Evolutionary conservation across 2,113 vertebrate genomes (phyloP).

Genomic region (Damaliscus lunatus): DNA sequence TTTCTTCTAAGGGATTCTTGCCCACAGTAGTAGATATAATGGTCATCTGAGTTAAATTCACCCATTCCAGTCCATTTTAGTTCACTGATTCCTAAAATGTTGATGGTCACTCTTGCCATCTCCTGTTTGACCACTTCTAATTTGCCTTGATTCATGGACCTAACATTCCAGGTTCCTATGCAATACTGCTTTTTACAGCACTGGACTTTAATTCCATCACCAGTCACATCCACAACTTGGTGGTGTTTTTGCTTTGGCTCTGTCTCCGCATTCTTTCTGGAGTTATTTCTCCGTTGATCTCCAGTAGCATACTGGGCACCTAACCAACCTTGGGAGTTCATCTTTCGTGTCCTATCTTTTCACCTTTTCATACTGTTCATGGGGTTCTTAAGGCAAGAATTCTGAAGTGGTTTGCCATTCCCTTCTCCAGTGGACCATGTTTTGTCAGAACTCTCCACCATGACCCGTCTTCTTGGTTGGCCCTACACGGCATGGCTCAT

Average conservation of each 20-base stretch:
- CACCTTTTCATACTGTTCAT: neutral
- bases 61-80: neutral
- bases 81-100: neutral
- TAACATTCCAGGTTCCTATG: neutral
- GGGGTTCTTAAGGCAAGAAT: neutral
- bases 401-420: neutral
- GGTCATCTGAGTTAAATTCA: neutral
- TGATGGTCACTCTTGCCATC: neutral
- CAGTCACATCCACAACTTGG: neutral
- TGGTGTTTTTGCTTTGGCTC: neutral
- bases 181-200: neutral
- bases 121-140: neutral
- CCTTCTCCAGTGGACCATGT: neutral
- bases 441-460: neutral
- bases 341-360: neutral
- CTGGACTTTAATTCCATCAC: fast-evolving
- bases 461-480: neutral
- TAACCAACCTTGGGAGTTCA: neutral
- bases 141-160: neutral
- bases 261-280: neutral
- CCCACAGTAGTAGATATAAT: neutral
- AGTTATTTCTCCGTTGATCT: neutral
- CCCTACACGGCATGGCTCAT: neutral
- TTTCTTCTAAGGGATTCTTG: neutral
- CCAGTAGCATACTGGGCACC: neutral